These are phyloP conservation scores for Spinibarbus caldwelli DNA, from an alignment of 2,797 vertebrate species.

Conservation along the genomic window DNA sequence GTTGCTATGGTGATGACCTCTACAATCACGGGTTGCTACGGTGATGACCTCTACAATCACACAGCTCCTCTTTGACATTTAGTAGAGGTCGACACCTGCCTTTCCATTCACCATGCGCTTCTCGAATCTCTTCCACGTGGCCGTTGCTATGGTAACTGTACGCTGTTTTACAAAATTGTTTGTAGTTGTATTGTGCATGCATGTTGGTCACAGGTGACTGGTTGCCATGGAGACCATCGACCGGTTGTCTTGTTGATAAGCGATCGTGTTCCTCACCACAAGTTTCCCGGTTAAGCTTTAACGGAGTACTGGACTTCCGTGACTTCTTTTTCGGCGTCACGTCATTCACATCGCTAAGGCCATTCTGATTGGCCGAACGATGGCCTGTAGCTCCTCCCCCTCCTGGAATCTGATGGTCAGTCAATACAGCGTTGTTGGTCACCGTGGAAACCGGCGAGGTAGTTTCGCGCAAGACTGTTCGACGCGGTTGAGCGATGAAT, in stretches of 20 bases:
- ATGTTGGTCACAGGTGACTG: background rate
- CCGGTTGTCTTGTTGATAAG: background rate
- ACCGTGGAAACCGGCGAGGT: constrained; percentile 57
- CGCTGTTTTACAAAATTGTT: background rate
- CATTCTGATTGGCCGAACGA: constrained; percentile 65
- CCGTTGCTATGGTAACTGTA: constrained; percentile 15
- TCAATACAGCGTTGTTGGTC: background rate
- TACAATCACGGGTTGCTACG: background rate
- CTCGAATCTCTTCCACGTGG: background rate
- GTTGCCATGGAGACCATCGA: background rate
- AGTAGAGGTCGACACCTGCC: background rate
- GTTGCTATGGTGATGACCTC: too few relatives aligned
- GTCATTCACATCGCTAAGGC: background rate
- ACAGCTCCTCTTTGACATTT: constrained; percentile 25
- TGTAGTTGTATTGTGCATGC: background rate
- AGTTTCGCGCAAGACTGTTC: constrained; percentile 35
- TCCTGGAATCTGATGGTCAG: constrained; percentile 69
- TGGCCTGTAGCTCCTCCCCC: background rate
- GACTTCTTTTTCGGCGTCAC: constrained; percentile 84
- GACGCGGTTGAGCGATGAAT: background rate
- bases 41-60: constrained; percentile 1
- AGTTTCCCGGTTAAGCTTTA: constrained; percentile 87
- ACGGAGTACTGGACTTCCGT: constrained; percentile 92
- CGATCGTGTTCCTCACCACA: background rate
- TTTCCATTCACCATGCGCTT: constrained; percentile 22